Evolutionary conservation across 2,113 vertebrate species (phyloP).

Genomic region (Charadrius vociferus): DNA sequence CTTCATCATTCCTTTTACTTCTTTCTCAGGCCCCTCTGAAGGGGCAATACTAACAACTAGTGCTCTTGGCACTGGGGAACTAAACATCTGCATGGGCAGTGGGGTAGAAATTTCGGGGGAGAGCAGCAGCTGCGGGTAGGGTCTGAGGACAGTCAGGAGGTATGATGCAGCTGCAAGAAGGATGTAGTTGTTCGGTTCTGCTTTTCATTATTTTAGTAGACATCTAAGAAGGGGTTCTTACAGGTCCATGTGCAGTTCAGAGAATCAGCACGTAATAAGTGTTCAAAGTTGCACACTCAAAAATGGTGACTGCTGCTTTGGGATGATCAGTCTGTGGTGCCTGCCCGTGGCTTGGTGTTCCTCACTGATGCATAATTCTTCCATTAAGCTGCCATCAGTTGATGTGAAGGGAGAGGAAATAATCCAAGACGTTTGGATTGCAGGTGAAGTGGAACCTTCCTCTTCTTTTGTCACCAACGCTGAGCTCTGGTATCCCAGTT

Average conservation of each 20-base stretch:
- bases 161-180: background rate
- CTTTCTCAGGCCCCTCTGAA: background rate
- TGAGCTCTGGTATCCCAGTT: background rate
- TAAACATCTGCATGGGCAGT: background rate
- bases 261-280: background rate
- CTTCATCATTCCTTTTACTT: background rate
- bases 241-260: background rate
- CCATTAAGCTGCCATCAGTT: background rate
- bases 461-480: background rate
- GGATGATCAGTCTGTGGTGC: background rate
- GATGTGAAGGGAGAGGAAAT: background rate
- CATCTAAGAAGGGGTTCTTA: background rate
- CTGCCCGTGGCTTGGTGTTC: background rate
- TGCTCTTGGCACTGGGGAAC: background rate
- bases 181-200: background rate
- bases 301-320: background rate
- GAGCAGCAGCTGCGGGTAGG: background rate
- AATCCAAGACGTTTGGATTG: background rate
- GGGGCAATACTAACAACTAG: background rate
- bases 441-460: background rate
- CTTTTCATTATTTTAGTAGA: background rate
- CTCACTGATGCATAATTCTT: background rate
- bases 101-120: background rate
- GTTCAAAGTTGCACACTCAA: background rate
- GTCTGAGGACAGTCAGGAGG: background rate